phyloP scores from a whole-genome alignment of 1,140 invertebrate species.

The Stegodyphus dumicola region DNA sequence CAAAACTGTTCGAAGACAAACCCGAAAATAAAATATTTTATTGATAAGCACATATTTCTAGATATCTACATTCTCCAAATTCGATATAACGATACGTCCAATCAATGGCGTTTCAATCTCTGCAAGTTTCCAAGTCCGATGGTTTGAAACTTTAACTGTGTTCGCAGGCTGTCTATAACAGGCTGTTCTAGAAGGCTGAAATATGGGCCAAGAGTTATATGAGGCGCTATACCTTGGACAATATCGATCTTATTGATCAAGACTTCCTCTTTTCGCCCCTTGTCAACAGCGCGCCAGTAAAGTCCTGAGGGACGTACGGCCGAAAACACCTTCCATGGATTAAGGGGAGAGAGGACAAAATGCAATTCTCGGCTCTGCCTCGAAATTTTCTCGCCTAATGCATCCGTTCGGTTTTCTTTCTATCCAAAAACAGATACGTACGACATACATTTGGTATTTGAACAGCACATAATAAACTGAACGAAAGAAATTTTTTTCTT shows the following conservation, averaged over 20 bases:
- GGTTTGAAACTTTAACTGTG: neutral
- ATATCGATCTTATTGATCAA: constrained; percentile 27
- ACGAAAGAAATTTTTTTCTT: too few species aligned
- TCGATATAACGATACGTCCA: neutral
- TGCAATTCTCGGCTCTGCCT: neutral
- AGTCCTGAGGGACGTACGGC: constrained; percentile 12
- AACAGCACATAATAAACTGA: too few species aligned
- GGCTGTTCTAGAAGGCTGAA: neutral
- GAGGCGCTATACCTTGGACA: neutral
- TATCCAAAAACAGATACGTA: too few species aligned
- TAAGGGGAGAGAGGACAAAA: neutral
- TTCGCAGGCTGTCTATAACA: neutral
- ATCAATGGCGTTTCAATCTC: neutral
- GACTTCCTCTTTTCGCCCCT: neutral
- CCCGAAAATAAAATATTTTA: too few species aligned
- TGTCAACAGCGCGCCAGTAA: neutral
- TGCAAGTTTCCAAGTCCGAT: neutral
- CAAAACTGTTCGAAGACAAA: too few species aligned
- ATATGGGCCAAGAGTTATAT: constrained; percentile 15
- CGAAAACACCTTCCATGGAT: constrained; percentile 28
- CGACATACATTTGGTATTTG: too few species aligned
- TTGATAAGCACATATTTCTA: neutral
- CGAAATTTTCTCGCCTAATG: too few species aligned
- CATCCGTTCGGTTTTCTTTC: too few species aligned
- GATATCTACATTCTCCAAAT: neutral